phyloP scores from a whole-genome alignment of 1,140 invertebrate genomes.

The Aphelenchoides fujianensis region DNA sequence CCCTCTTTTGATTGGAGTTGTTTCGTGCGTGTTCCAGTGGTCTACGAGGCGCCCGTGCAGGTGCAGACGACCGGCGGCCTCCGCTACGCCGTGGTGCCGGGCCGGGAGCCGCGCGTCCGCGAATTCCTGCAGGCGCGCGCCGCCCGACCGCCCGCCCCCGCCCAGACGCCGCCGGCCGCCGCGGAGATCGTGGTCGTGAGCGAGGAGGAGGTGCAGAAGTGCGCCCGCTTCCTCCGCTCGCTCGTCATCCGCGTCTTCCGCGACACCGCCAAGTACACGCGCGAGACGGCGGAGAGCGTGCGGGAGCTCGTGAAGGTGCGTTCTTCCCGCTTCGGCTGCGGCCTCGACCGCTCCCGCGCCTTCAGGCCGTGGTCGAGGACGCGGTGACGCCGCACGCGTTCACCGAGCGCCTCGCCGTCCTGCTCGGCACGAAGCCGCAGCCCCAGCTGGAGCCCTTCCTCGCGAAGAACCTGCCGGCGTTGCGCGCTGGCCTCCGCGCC shows the following conservation, averaged over 20 bases:
- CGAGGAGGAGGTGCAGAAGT: neutral
- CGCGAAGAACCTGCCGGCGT: neutral
- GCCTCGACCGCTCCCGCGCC: neutral
- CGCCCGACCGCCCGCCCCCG: too few relatives aligned
- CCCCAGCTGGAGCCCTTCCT: constrained; percentile 6
- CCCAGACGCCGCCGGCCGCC: too few relatives aligned
- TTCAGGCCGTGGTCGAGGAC: neutral
- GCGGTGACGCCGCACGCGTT: neutral
- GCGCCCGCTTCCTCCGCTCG: neutral
- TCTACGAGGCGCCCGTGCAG: too few relatives aligned
- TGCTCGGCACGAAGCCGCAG: neutral
- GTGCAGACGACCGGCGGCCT: too few relatives aligned
- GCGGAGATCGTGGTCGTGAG: too few relatives aligned
- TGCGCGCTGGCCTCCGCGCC: neutral
- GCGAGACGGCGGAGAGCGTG: neutral
- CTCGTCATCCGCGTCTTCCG: neutral
- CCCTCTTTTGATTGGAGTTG: too few relatives aligned
- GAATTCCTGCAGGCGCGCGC: too few relatives aligned
- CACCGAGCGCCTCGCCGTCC: neutral
- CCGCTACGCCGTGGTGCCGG: too few relatives aligned
- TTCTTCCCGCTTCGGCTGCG: neutral
- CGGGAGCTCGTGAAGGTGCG: neutral
- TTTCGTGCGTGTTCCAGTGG: too few relatives aligned
- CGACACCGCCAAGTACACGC: neutral
- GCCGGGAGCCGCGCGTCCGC: too few relatives aligned